phyloP scores from a whole-genome alignment of 1,140 invertebrate species.

The Ptiloglossa arizonensis region DNA sequence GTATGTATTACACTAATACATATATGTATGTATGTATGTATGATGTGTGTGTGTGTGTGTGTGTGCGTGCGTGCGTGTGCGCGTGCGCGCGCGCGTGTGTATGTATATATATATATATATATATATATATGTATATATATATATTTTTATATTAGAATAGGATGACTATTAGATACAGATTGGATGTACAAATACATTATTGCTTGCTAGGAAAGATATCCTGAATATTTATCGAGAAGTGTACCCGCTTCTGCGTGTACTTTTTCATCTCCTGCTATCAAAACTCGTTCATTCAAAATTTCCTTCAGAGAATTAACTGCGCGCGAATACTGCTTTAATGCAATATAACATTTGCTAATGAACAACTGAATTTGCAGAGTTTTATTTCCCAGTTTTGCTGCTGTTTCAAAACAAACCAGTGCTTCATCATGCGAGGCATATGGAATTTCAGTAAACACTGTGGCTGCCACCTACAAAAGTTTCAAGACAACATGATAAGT shows the following conservation, averaged over 20 bases:
- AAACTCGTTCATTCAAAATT: constrained; percentile 76
- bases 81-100: not conserved
- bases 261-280: constrained; percentile 80
- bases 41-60: not conserved
- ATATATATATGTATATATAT: not conserved
- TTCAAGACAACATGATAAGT: not conserved
- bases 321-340: constrained; percentile 81
- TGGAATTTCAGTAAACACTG: constrained; percentile 87
- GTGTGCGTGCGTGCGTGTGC: not conserved
- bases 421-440: constrained; percentile 86
- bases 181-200: constrained; percentile 32
- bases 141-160: not conserved
- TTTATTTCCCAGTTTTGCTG: constrained; percentile 85
- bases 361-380: constrained; percentile 87
- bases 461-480: constrained; percentile 81
- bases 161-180: constrained; percentile 15
- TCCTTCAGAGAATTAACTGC: constrained; percentile 84
- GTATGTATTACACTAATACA: not conserved
- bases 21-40: not conserved
- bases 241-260: constrained; percentile 67
- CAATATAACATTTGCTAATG: constrained; percentile 87
- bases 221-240: constrained; percentile 71
- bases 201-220: constrained; percentile 64
- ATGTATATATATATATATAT: not conserved
- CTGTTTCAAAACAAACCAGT: constrained; percentile 84